Conservation (phyloP, 2,113 vertebrate species). For the Pluvialis apricaria region DNA sequence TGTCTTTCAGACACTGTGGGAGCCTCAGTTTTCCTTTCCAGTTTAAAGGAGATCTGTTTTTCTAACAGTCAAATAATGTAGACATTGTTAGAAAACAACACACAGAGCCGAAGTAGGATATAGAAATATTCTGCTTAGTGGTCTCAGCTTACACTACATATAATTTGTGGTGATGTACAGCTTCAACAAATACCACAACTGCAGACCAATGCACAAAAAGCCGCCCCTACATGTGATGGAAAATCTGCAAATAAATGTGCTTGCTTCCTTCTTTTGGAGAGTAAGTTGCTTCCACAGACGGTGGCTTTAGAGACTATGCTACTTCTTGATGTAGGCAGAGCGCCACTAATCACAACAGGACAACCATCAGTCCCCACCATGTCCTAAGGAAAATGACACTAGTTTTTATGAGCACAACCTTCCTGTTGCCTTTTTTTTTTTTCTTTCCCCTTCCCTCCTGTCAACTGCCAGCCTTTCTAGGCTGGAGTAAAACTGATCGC, state of each 20-base stretch:
- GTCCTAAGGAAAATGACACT: neutral
- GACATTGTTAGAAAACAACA: neutral
- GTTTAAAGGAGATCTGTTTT: neutral
- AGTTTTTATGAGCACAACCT: neutral
- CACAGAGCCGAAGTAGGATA: neutral
- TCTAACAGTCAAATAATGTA: neutral
- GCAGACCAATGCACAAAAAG: neutral
- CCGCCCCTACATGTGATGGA: neutral
- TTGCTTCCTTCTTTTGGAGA: neutral
- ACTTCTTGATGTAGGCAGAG: neutral
- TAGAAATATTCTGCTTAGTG: neutral
- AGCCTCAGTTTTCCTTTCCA: neutral
- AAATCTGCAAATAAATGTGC: neutral
- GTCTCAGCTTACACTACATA: neutral
- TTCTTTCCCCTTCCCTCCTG: neutral
- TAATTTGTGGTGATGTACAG: neutral
- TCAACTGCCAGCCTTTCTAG: neutral
- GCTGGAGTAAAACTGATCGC: neutral
- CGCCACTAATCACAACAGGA: neutral
- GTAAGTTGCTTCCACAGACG: neutral
- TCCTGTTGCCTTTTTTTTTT: neutral
- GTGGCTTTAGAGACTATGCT: neutral
- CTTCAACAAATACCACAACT: neutral
- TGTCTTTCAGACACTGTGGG: neutral
- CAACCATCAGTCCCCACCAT: neutral